Percentiles rank a stretch among this genome's conserved stretches.
Conservation (phyloP, 2,888 invertebrate species). For the Pyrrhia umbra region DNA sequence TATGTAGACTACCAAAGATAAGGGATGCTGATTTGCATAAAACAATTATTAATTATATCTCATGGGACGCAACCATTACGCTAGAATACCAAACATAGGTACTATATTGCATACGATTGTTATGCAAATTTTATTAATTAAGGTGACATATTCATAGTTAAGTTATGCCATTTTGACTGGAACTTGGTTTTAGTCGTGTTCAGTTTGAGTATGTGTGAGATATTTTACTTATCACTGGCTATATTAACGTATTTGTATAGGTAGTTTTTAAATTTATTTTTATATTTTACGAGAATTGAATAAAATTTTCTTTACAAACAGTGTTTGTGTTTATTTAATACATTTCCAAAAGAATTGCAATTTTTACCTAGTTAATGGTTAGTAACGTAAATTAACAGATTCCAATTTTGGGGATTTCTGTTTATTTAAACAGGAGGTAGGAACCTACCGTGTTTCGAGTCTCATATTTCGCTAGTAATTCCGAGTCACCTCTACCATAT, state of each 20-base stretch:
- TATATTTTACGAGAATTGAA: too few species aligned
- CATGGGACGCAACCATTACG: constrained; percentile 67
- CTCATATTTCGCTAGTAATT: too few species aligned
- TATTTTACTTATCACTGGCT: neutral
- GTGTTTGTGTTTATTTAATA: too few species aligned
- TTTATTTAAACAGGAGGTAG: too few species aligned
- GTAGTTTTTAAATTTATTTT: too few species aligned
- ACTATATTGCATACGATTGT: constrained; percentile 58
- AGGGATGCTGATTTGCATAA: constrained; percentile 78
- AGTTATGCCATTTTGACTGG: constrained; percentile 34
- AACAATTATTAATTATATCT: constrained; percentile 80
- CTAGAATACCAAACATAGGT: constrained; percentile 63
- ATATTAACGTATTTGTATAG: neutral
- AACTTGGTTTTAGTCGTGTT: constrained; percentile 23
- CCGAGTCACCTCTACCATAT: too few species aligned
- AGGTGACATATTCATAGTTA: constrained; percentile 51
- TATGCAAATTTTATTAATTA: constrained; percentile 60
- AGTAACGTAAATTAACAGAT: too few species aligned
- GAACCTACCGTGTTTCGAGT: too few species aligned
- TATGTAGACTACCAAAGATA: constrained; percentile 63
- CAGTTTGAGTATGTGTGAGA: constrained; percentile 20
- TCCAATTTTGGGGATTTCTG: too few species aligned
- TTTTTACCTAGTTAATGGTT: too few species aligned
- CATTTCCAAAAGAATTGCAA: too few species aligned
- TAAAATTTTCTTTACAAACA: too few species aligned